Evolutionary conservation across 64 coral and sea anemone species (phyloP).

Genomic region (Catalaphyllia jardinei): DNA sequence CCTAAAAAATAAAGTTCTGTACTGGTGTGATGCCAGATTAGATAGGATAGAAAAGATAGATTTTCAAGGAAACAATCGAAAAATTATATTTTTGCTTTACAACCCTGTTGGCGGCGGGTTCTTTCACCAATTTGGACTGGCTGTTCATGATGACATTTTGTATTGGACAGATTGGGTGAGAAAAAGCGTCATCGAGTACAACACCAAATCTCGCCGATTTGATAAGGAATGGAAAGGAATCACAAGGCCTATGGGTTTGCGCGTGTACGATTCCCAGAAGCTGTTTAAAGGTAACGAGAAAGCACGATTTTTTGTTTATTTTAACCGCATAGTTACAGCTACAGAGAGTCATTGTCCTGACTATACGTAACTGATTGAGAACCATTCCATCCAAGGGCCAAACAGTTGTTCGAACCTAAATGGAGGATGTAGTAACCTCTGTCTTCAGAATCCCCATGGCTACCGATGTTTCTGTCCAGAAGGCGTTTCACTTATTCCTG

Average conservation of each 20-base stretch:
- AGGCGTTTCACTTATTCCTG: slow-evolving; percentile 39
- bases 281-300: not conserved
- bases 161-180: slow-evolving; percentile 48
- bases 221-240: not conserved
- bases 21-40: slow-evolving; percentile 68
- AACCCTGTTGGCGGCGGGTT: too few relatives aligned
- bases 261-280: not conserved
- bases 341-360: too few relatives aligned
- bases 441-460: slow-evolving; percentile 56
- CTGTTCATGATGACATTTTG: not conserved
- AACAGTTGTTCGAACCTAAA: slow-evolving; percentile 45
- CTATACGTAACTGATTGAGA: not conserved
- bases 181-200: slow-evolving; percentile 33
- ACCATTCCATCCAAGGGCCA: slow-evolving; percentile 3
- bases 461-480: slow-evolving; percentile 57
- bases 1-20: slow-evolving; percentile 37
- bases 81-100: not conserved
- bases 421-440: slow-evolving; percentile 76
- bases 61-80: slow-evolving; percentile 40
- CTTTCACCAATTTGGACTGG: not conserved
- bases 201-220: not conserved
- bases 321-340: too few relatives aligned
- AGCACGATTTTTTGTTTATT: too few relatives aligned
- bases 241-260: not conserved
- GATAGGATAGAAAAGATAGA: slow-evolving; percentile 59